A percentile compares a stretch with the other conserved stretches of the same genome.
These are phyloP conservation scores for Phyllostomus hastatus DNA, from an alignment of 2,113 vertebrate species.

Conservation along the genomic window DNA sequence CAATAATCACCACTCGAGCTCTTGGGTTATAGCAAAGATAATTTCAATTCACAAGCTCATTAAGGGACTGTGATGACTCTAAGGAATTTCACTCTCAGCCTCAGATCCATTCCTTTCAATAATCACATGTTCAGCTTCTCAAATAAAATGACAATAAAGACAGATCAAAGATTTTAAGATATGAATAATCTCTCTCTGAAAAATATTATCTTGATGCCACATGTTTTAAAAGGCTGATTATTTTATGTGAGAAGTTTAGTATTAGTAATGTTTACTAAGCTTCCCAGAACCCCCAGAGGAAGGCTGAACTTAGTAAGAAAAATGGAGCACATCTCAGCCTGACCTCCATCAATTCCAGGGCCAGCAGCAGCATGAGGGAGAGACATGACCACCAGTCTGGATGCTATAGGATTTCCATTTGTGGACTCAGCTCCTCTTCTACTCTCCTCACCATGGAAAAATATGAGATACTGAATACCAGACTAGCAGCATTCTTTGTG, in stretches of 20 bases:
- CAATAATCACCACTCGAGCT: conserved; percentile 49
- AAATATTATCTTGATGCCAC: not conserved
- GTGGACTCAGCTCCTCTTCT: not conserved
- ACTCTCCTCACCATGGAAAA: not conserved
- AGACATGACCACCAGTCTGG: not conserved
- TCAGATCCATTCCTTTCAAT: conserved; percentile 27
- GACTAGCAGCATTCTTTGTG: not conserved
- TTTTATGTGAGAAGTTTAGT: not conserved
- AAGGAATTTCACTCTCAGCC: conserved; percentile 20
- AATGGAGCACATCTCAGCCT: not conserved
- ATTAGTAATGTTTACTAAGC: not conserved
- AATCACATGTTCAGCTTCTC: conserved; percentile 24
- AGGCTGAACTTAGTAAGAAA: not conserved
- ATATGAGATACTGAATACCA: not conserved
- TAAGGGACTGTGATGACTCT: not conserved
- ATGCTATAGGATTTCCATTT: not conserved
- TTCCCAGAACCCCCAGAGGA: not conserved
- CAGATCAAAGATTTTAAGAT: conserved; percentile 45
- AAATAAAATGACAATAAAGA: conserved; percentile 40
- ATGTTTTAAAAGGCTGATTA: not conserved
- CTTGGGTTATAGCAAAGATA: conserved; percentile 25
- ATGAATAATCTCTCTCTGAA: not conserved
- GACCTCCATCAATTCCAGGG: not conserved
- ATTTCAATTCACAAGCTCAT: conserved; percentile 38
- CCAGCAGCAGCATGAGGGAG: not conserved